Evolutionary conservation across 2,888 invertebrate genomes (phyloP), one percentile per base, ranked within the genome.

Genomic region (Digitonthophagus gazella): DNA sequence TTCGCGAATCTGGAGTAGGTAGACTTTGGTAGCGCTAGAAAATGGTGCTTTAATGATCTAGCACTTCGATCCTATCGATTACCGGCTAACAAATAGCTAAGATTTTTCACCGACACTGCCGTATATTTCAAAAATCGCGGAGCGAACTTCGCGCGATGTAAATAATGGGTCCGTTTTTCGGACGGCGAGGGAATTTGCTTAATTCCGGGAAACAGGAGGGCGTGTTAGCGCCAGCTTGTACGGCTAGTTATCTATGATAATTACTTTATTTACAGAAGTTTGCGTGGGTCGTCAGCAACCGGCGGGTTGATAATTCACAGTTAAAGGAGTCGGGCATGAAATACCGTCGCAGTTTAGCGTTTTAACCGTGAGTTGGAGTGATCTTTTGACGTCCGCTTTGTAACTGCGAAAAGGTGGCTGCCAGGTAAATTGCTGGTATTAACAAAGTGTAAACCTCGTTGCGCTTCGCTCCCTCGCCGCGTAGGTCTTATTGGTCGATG

Each of bases 401-500:
- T 44, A 44, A 44, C 28, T 44, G 11, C 28, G 28, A 44, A 44
- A 44, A 44, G 28, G 28, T 44, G 28, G 28, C 28, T 44, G 2
- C 28, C 6, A 44, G 28, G 28, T 44, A 44, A 44, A 44, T 44
- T 44, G 28, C 28, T 11, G 28, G 28, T 44, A 44, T 44, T 44
- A 44, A 44, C 28, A 44, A 44, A 44, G 28, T 44, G 28, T 8
- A 44, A 44, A 44, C 2, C 28, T 44, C 1, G 2, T 3, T 8
- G 28, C 28, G 28, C 8, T 11, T 6, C 6, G 28, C 6, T 44
- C 28, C 28, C 28, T 6, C 3, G 3, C 28, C 6, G 28, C 28
- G 28, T 18, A n/a, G 61, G 18, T 61, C 20, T 61, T 61, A 61
- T 61, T 18, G 61, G 61, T 61, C 61, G 61, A 61, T 61, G 20